A percentile compares a stretch with the other conserved stretches of the same genome.
These are phyloP conservation scores for Chanos chanos DNA, from an alignment of 2,797 vertebrate genomes.

Conservation along the genomic window DNA sequence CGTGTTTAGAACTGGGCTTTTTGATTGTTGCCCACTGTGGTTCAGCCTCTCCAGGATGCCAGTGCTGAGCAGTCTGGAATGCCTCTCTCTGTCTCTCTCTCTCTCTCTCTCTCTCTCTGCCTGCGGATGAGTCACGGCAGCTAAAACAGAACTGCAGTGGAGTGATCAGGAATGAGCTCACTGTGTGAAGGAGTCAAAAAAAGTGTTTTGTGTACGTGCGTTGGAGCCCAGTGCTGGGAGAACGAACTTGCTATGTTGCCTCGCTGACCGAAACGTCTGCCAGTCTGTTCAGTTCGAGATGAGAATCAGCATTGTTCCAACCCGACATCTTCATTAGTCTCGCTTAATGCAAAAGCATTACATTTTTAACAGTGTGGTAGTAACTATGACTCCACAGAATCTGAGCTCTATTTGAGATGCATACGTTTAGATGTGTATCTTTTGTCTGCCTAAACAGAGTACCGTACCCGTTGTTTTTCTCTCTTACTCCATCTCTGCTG, in stretches of 20 bases:
- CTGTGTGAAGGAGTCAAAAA: conserved; percentile 44
- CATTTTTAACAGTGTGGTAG: neutral
- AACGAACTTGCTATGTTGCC: conserved; percentile 27
- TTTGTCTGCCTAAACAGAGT: neutral
- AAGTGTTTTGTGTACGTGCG: conserved; percentile 27
- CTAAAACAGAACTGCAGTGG: conserved; percentile 54
- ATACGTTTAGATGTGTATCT: neutral
- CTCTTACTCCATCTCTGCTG: conserved; percentile 22
- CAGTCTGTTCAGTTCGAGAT: conserved; percentile 23
- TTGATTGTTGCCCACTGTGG: conserved; percentile 55
- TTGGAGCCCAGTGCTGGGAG: conserved; percentile 35
- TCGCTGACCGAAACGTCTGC: conserved; percentile 18
- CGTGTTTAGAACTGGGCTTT: conserved; percentile 50
- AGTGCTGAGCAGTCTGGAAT: conserved; percentile 58
- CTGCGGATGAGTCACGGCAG: conserved; percentile 66
- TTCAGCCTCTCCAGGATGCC: conserved; percentile 54
- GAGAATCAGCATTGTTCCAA: neutral
- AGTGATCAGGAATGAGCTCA: conserved; percentile 45
- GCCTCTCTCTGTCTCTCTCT: too few relatives aligned
- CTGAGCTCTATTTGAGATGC: too few relatives aligned
- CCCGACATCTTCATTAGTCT: conserved; percentile 16
- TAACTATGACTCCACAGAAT: too few relatives aligned
- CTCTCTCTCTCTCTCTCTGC: too few relatives aligned
- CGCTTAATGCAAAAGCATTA: neutral
- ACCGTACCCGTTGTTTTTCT: conserved; percentile 19